Conservation (phyloP, 2,888 invertebrate species). For the Tenthredo mesomela region DNA sequence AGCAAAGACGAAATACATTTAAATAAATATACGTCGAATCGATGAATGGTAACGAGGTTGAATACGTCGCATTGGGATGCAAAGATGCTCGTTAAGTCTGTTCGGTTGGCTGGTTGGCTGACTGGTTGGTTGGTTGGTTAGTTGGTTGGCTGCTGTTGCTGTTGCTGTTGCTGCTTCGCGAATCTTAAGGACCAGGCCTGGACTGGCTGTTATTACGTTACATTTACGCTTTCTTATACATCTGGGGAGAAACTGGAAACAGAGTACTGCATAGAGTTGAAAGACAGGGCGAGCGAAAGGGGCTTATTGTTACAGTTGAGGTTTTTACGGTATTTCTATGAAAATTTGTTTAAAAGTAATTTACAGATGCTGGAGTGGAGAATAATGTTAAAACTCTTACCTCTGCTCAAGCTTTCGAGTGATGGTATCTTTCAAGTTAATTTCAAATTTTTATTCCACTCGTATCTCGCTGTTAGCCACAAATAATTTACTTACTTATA, state of each 20-base stretch:
- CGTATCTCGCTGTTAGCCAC: neutral
- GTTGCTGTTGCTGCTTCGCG: constrained; percentile 23
- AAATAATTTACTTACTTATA: constrained; percentile 8
- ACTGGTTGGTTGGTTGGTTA: constrained; percentile 4
- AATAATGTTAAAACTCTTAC: neutral
- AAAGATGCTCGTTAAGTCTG: constrained; percentile 74
- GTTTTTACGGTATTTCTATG: constrained; percentile 39
- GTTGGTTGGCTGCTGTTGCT: constrained; percentile 19
- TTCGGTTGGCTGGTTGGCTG: constrained; percentile 39
- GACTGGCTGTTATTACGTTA: constrained; percentile 47
- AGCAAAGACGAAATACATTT: constrained; percentile 48
- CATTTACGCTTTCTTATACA: neutral
- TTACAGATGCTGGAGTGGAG: constrained; percentile 3
- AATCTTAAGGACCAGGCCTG: constrained; percentile 43
- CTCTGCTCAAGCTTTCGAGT: neutral
- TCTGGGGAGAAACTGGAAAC: neutral
- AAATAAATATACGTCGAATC: constrained; percentile 46
- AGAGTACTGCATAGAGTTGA: neutral
- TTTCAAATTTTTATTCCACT: neutral
- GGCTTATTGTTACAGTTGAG: constrained; percentile 42
- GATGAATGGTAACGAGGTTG: constrained; percentile 50
- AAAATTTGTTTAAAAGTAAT: constrained; percentile 32
- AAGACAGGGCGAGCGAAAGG: neutral
- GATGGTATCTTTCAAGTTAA: neutral
- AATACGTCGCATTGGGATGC: constrained; percentile 67